Base-by-base conservation (phyloP, 2,797 vertebrate genomes). In the Aphelocoma californica region DNA sequence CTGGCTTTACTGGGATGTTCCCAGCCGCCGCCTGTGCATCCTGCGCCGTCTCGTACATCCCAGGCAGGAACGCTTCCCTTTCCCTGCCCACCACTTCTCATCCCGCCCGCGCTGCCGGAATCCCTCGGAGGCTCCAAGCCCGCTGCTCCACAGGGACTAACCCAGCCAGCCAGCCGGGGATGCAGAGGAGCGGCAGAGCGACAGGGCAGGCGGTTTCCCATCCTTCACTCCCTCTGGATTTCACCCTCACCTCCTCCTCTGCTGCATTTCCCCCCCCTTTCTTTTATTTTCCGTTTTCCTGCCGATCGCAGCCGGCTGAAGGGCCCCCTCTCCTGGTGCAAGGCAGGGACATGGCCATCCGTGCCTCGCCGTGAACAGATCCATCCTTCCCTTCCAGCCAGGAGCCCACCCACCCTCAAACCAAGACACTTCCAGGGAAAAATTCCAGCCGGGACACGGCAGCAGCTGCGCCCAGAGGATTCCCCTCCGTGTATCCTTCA, bases 251-350 rank as follows among this genome's bases (percentile, higher is more conserved):
- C 38, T 80, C 54, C n/a, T 75, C n/a, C 50, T 67, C 44, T 14
- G 25, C 12, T 20, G 61, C 13, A 1, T 15, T 18, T 50, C 6
- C 4, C 0, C 0, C 3, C 3, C 3, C 16, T n/a, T 32, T 31
- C 44, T 18, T 18, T 10, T 26, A 8, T 71, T 64, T 60, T 57
- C 53, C 32, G 7, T 32, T 45, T 45, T 42, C 36, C 51, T 21
- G 61, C 9, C 18, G 34, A 3, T 34, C 18, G 38, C 53, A 31
- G 23, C 16, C 28, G 47, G 71, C 79, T 50, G 71, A 90, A 90
- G 89, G 38, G 89, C 83, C 69, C 86, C 91, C 77, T 86, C 92
- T 93, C 70, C 91, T 78, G 93, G 86, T 24, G 66, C 44, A 11
- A 38, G 62, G 65, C 54, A 14, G 51, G 36, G 72, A 75, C 6